phyloP scores from a whole-genome alignment of 37 sponge, comb jelly and placozoan genomes.

The Hormiphora californensis region DNA sequence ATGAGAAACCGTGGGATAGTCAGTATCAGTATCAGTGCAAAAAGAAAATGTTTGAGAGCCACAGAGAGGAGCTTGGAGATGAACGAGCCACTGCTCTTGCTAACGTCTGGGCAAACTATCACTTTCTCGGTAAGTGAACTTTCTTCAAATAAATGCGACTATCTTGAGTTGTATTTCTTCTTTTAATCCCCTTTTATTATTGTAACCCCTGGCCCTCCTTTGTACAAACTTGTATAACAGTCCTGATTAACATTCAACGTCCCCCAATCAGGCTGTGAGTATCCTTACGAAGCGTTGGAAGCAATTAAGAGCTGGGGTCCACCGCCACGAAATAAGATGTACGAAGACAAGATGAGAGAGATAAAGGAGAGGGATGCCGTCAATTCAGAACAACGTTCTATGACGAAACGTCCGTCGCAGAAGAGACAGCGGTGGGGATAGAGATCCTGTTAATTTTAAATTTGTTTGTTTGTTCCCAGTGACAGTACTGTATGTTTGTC shows the following conservation, averaged over 20 bases:
- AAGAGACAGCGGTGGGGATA: background rate
- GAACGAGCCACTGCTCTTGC: background rate
- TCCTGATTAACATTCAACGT: too few relatives aligned
- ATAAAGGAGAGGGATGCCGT: conserved; percentile 38
- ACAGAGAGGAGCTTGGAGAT: conserved; percentile 22
- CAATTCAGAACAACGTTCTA: background rate
- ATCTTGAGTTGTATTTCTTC: too few relatives aligned
- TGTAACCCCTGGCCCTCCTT: too few relatives aligned
- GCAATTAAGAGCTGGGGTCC: conserved; percentile 48
- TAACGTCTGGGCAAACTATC: conserved; percentile 54
- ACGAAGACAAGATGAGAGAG: conserved; percentile 50
- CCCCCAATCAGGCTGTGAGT: conserved; percentile 29
- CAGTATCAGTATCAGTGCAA: conserved; percentile 44
- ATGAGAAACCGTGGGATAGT: conserved; percentile 37
- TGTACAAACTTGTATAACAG: too few relatives aligned
- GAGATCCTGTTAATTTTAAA: too few relatives aligned
- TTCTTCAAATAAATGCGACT: too few relatives aligned
- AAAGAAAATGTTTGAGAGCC: conserved; percentile 47
- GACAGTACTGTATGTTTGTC: too few relatives aligned
- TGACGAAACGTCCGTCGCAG: background rate
- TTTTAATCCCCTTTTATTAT: too few relatives aligned
- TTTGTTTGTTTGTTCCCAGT: too few relatives aligned
- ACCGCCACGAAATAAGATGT: conserved; percentile 11
- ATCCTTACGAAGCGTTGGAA: background rate
- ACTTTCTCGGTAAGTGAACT: background rate